These are phyloP conservation scores for Halictus quadricinctus DNA, from an alignment of 2,888 invertebrate species.

Conservation along the genomic window DNA sequence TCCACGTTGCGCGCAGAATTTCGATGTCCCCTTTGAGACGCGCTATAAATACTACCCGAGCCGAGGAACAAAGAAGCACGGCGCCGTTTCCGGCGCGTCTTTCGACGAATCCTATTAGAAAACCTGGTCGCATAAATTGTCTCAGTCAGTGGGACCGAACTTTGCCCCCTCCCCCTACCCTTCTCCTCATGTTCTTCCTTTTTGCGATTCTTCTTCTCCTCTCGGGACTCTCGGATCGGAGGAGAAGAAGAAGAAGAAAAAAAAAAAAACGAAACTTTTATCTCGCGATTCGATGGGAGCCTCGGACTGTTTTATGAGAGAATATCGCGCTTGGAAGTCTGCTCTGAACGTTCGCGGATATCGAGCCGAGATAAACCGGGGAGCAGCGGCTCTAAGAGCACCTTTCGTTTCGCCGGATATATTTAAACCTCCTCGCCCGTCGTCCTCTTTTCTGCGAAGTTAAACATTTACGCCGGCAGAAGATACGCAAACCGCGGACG, in stretches of 20 bases:
- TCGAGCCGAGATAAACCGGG: constrained; percentile 25
- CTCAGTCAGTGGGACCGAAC: constrained; percentile 42
- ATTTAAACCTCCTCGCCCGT: constrained; percentile 23
- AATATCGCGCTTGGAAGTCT: background rate
- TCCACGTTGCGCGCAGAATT: constrained; percentile 63
- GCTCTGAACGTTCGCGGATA: constrained; percentile 5
- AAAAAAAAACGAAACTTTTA: background rate
- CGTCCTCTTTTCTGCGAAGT: constrained; percentile 26
- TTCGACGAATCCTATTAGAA: constrained; percentile 49
- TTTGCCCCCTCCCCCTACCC: constrained; percentile 17
- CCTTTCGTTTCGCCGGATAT: constrained; percentile 25
- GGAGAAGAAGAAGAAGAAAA: background rate
- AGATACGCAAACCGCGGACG: constrained; percentile 16
- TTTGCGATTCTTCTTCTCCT: background rate
- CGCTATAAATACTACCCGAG: constrained; percentile 36
- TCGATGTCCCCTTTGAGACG: constrained; percentile 46
- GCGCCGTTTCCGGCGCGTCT: constrained; percentile 32
- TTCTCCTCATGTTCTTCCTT: constrained; percentile 6
- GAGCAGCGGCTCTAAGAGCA: constrained; percentile 14
- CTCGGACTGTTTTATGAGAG: constrained; percentile 4
- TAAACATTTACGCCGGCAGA: constrained; percentile 39
- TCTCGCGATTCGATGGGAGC: background rate
- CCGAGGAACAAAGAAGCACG: constrained; percentile 30
- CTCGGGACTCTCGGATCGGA: background rate
- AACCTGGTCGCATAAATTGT: constrained; percentile 48